A percentile compares a stretch with the other conserved stretches of the same genome.
Evolutionary conservation across 2,888 invertebrate species (phyloP).

Genomic region (Apamea sordens): DNA sequence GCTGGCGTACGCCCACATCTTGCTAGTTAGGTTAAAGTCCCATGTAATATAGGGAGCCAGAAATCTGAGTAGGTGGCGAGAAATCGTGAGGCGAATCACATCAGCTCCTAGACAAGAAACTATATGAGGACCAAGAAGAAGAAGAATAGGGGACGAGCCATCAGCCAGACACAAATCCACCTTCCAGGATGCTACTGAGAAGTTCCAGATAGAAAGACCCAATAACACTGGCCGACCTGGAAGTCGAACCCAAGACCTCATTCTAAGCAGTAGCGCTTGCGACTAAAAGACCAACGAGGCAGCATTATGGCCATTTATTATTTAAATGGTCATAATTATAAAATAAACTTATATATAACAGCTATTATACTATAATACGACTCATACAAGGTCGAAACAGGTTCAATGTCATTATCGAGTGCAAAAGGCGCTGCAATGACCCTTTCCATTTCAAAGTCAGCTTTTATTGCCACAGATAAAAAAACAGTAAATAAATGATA

Average conservation of each 20-base stretch:
- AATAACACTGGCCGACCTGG: neutral
- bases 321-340: neutral
- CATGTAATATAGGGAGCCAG: no score
- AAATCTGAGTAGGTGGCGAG: no score
- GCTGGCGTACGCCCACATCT: no score
- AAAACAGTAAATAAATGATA: constrained; percentile 35
- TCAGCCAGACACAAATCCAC: neutral
- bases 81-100: no score
- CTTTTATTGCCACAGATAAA: constrained; percentile 42
- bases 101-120: no score
- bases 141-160: neutral
- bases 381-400: constrained; percentile 30
- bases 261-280: neutral
- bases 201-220: neutral
- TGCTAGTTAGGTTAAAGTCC: no score
- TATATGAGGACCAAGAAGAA: no score
- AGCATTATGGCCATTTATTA: neutral
- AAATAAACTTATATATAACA: neutral
- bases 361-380: constrained; percentile 14
- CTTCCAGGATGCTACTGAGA: neutral
- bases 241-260: no score
- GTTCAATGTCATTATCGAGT: constrained; percentile 55
- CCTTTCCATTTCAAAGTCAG: constrained; percentile 45
- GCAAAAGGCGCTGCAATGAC: constrained; percentile 42
- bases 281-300: neutral